Percentiles rank a stretch among this genome's conserved stretches.
These are phyloP conservation scores for Antedon mediterranea DNA, from an alignment of 53 echinoderm and acorn worm genomes.

Conservation along the genomic window DNA sequence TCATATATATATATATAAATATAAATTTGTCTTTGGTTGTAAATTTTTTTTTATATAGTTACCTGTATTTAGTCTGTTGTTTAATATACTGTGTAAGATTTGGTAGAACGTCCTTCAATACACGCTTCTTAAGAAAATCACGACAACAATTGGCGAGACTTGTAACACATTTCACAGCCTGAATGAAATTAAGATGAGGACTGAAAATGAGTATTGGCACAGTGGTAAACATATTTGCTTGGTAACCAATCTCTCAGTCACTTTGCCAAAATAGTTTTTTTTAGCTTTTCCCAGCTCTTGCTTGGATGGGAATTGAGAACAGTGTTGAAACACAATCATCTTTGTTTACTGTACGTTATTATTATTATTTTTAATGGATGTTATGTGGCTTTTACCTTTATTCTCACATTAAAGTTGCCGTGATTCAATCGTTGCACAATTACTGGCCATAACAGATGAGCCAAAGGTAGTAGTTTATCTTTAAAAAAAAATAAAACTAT, in stretches of 20 bases:
- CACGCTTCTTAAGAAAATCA: slow-evolving; percentile 63
- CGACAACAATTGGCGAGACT: slow-evolving; percentile 41
- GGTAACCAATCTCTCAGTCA: too few relatives aligned
- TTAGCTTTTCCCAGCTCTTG: too few relatives aligned
- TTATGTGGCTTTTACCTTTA: slow-evolving; percentile 28
- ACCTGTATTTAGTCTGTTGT: slow-evolving; percentile 54
- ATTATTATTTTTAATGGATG: not conserved
- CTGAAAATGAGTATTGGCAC: too few relatives aligned
- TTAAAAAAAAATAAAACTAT: not conserved
- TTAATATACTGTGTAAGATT: slow-evolving; percentile 41
- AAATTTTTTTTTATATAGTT: too few relatives aligned
- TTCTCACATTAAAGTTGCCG: slow-evolving; percentile 49
- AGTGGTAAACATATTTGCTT: too few relatives aligned
- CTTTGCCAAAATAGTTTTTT: too few relatives aligned
- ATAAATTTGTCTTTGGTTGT: too few relatives aligned
- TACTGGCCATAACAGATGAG: slow-evolving; percentile 73
- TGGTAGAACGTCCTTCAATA: slow-evolving; percentile 66
- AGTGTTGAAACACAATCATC: too few relatives aligned
- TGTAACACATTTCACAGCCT: slow-evolving; percentile 69
- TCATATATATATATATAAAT: too few relatives aligned
- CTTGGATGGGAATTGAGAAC: too few relatives aligned
- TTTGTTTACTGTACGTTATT: too few relatives aligned
- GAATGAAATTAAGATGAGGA: not conserved
- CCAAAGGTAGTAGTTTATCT: slow-evolving; percentile 73
- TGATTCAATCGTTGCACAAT: slow-evolving; percentile 59